phyloP scores from a whole-genome alignment of 2,888 invertebrate genomes.

The Drosophila colorata region DNA sequence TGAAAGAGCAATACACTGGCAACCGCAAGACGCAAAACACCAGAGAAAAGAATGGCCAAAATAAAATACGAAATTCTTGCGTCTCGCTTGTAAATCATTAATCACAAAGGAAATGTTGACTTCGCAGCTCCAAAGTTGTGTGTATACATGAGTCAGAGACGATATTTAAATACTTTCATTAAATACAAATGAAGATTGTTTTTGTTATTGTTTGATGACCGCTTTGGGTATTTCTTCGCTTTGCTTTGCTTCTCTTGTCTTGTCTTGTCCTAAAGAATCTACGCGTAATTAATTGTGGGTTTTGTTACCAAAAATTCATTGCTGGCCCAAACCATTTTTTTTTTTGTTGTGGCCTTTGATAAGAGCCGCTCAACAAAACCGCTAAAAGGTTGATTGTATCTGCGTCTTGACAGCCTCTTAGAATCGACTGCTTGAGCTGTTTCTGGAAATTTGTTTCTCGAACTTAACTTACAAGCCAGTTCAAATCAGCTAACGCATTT shows the following conservation, averaged over 20 bases:
- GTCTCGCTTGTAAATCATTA: conserved; percentile 70
- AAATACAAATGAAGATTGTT: conserved; percentile 48
- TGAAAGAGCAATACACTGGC: conserved; percentile 32
- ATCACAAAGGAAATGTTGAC: conserved; percentile 56
- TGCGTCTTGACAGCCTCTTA: conserved; percentile 18
- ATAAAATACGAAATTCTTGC: conserved; percentile 24
- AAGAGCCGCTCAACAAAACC: conserved; percentile 6
- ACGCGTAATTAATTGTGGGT: conserved; percentile 42
- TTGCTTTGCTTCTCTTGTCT: conserved; percentile 2
- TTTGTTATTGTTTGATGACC: conserved; percentile 12
- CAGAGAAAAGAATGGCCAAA: conserved; percentile 55
- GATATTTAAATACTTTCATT: conserved; percentile 52
- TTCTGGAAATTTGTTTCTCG: not conserved
- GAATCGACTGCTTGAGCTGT: not conserved
- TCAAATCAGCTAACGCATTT: conserved; percentile 34
- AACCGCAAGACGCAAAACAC: conserved; percentile 7
- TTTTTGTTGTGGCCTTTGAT: conserved; percentile 12
- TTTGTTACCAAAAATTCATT: conserved; percentile 20
- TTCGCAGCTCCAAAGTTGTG: conserved; percentile 4
- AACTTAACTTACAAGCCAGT: conserved; percentile 15
- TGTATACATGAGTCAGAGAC: conserved; percentile 31
- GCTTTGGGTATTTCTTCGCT: not conserved
- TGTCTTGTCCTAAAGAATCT: conserved; percentile 15
- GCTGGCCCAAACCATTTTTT: not conserved
- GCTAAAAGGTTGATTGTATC: conserved; percentile 4